A percentile compares a stretch with the other conserved stretches of the same genome.
phyloP scores from a whole-genome alignment of 2,888 invertebrate species.

The Aphodius granarius region DNA sequence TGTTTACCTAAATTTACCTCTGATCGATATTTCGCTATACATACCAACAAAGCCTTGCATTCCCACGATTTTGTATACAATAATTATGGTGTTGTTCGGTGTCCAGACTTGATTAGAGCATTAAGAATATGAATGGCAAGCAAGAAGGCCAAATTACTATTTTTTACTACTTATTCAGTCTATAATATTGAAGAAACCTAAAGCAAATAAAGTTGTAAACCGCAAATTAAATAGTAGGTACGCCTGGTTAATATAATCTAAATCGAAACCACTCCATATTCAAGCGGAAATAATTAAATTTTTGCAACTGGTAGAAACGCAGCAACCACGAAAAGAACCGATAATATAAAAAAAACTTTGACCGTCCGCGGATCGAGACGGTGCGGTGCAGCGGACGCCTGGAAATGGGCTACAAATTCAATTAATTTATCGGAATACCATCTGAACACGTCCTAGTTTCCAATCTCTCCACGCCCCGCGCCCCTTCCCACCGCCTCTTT shows the following conservation, averaged over 20 bases:
- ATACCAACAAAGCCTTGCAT: not conserved
- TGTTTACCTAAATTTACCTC: not conserved
- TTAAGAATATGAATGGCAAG: too few relatives aligned
- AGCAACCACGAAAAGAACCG: not conserved
- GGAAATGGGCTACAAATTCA: slow-evolving; percentile 1
- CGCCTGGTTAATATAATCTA: not conserved
- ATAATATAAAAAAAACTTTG: not conserved
- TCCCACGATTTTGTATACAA: not conserved
- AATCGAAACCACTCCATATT: not conserved
- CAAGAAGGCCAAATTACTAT: too few relatives aligned
- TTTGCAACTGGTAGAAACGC: not conserved
- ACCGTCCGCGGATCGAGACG: not conserved
- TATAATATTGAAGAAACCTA: too few relatives aligned
- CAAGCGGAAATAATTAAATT: not conserved
- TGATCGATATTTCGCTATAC: not conserved
- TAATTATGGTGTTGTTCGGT: not conserved
- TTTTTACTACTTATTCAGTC: too few relatives aligned
- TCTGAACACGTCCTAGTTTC: not conserved
- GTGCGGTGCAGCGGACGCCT: not conserved
- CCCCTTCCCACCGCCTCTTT: not conserved
- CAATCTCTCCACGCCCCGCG: not conserved
- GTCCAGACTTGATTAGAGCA: too few relatives aligned
- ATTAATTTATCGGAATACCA: slow-evolving; percentile 4
- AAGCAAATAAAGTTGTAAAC: too few relatives aligned
- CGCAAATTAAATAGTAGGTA: too few relatives aligned